Evolutionary conservation across 2,113 vertebrate genomes (phyloP).

Genomic region (Peromyscus maniculatus): DNA sequence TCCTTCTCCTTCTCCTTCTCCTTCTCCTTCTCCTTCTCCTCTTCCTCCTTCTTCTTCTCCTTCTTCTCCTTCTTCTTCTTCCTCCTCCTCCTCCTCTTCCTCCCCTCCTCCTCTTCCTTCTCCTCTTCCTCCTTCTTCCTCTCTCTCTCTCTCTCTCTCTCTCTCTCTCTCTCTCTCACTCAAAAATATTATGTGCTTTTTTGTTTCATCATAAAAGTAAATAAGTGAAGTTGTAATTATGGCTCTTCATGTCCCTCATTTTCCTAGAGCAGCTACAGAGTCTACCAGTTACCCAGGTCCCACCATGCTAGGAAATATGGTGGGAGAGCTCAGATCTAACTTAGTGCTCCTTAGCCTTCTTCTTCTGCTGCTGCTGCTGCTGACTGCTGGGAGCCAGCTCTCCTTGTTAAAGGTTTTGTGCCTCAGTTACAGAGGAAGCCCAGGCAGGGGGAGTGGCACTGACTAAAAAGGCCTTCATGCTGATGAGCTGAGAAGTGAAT

Average conservation of each 20-base stretch:
- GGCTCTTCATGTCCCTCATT: neutral
- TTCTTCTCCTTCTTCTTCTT: neutral
- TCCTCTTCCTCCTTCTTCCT: no score
- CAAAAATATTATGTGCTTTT: neutral
- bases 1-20: neutral
- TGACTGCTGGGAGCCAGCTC: neutral
- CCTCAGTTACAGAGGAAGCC: neutral
- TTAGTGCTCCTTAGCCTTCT: neutral
- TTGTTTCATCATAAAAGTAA: neutral
- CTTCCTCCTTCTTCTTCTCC: no score
- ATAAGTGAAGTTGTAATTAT: neutral
- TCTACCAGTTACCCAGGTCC: neutral
- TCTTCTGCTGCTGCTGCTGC: neutral
- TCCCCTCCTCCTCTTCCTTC: no score
- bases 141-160: neutral
- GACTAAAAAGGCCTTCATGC: neutral
- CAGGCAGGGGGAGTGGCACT: neutral
- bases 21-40: neutral
- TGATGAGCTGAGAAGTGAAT: constrained; percentile 42
- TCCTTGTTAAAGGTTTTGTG: neutral
- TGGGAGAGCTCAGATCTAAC: neutral
- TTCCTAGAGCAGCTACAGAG: neutral
- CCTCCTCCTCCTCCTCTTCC: no score
- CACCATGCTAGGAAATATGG: neutral
- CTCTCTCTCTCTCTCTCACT: neutral